Conservation (phyloP, 2,113 vertebrate species). For the Zosterops hypoxanthus region DNA sequence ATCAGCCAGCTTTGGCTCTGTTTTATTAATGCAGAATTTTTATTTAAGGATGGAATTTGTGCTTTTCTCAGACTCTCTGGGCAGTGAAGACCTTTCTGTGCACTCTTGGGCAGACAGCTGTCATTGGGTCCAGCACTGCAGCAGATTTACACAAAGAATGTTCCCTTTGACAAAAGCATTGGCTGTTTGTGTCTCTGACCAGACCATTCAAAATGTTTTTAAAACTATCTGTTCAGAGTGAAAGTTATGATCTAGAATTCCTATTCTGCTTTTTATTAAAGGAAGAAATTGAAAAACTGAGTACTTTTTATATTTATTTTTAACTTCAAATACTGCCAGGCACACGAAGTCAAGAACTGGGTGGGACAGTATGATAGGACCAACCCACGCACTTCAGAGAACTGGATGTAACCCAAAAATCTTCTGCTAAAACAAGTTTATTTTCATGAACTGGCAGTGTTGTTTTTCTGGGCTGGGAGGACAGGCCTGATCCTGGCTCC, state of each 20-base stretch:
- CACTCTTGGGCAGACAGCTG: background rate
- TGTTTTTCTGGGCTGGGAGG: conserved; percentile 4
- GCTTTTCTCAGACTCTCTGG: background rate
- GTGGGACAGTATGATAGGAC: background rate
- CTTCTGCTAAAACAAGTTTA: conserved; percentile 8
- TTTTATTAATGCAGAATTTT: background rate
- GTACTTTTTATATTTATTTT: background rate
- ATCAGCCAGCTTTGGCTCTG: background rate
- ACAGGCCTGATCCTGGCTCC: background rate
- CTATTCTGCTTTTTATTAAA: background rate
- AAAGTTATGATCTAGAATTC: background rate
- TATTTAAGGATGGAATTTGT: background rate
- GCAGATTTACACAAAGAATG: background rate
- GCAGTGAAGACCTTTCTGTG: background rate
- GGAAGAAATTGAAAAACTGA: background rate
- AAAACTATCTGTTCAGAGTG: background rate
- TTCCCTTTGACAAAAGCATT: background rate
- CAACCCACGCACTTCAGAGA: background rate
- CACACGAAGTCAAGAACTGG: background rate
- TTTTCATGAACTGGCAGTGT: background rate
- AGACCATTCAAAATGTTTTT: background rate
- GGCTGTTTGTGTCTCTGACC: background rate
- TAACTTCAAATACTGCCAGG: background rate
- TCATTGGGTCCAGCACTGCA: background rate
- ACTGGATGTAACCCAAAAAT: conserved; percentile 16